Evolutionary conservation across 1,140 invertebrate species (phyloP).

Genomic region (Belonocnema kinseyi): DNA sequence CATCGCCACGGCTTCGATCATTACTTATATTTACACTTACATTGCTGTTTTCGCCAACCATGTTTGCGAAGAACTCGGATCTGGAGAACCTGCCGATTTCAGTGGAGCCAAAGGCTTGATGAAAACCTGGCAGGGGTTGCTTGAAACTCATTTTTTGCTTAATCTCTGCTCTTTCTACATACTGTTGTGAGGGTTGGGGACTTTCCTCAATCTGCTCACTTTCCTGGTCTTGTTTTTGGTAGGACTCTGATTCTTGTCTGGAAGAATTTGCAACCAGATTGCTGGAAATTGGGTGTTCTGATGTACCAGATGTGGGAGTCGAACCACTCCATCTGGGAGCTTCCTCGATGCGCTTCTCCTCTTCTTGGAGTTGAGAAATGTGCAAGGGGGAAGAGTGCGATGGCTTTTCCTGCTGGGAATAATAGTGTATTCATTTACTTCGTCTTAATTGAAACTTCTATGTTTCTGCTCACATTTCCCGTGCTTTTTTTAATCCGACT

Average conservation of each 20-base stretch:
- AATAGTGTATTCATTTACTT: not conserved
- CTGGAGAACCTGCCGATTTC: conserved; percentile 84
- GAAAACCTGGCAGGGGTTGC: conserved; percentile 82
- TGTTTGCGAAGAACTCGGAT: conserved; percentile 75
- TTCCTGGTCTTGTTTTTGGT: conserved; percentile 26
- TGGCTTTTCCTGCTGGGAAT: conserved; percentile 27
- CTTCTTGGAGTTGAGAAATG: conserved; percentile 43
- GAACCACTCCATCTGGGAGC: conserved; percentile 40
- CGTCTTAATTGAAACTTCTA: too few relatives aligned
- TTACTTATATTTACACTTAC: conserved; percentile 27
- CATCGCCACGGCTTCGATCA: not conserved
- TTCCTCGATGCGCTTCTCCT: conserved; percentile 45
- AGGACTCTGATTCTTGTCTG: conserved; percentile 6
- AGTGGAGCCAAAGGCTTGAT: conserved; percentile 86
- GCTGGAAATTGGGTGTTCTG: conserved; percentile 26
- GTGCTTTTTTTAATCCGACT: too few relatives aligned
- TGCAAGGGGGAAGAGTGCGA: conserved; percentile 32
- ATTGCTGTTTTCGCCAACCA: conserved; percentile 60
- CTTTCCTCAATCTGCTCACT: conserved; percentile 36
- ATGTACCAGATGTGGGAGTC: not conserved
- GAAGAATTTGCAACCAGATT: conserved; percentile 28
- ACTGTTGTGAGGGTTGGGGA: conserved; percentile 44
- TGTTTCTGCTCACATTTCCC: too few relatives aligned
- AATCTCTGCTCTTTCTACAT: conserved; percentile 54
- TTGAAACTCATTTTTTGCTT: conserved; percentile 54